Evolutionary conservation across 2,888 invertebrate genomes (phyloP), one percentile per base, ranked within the genome.

Genomic region (Troides oblongomaculatus): DNA sequence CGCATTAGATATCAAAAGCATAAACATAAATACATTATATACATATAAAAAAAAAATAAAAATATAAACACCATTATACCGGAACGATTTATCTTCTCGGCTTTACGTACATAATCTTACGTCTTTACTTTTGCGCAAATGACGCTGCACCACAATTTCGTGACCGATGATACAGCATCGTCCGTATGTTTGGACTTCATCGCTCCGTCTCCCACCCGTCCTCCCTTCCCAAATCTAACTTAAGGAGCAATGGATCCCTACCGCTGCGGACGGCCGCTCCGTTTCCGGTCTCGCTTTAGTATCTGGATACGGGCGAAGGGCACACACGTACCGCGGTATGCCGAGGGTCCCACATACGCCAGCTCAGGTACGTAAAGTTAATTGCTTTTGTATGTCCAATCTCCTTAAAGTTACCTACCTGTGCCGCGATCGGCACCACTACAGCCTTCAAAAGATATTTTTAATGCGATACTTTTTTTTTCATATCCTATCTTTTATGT

Each of bases 311-410:
- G 69, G 30, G 73, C 53, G 50, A 64, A 68, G 73, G 71, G 64
- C 73, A 72, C 76, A 75, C 76, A 73, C 68, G 56, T 66, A 68
- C 64, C 46, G 64, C 66, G 69, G 68, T 72, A 72, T 74, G 74
- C 72, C 71, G 70, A 64, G 68, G 67, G 73, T 72, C 79, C 80
- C 84, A 84, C 84, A 82, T 75, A 80, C 78, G 82, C 79, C 71
- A 62, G 74, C 82, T 86, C 90, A 91, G 90, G 90, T 91, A 91
- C 86, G 85, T 79, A 84, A 87, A 86, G 90, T 89, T 91, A 92
- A 92, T 92, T 91, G 92, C 88, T 87, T 87, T 89, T 87, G 89
- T 91, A 89, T 92, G 89, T 89, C 87, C 89, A 89, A 87, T 89
- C 85, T 83, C 87, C 85, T 84, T 85, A 82, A 79, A 81, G 80